These are phyloP conservation scores for Antheraea yamamai DNA, from an alignment of 2,888 invertebrate genomes.

Conservation along the genomic window DNA sequence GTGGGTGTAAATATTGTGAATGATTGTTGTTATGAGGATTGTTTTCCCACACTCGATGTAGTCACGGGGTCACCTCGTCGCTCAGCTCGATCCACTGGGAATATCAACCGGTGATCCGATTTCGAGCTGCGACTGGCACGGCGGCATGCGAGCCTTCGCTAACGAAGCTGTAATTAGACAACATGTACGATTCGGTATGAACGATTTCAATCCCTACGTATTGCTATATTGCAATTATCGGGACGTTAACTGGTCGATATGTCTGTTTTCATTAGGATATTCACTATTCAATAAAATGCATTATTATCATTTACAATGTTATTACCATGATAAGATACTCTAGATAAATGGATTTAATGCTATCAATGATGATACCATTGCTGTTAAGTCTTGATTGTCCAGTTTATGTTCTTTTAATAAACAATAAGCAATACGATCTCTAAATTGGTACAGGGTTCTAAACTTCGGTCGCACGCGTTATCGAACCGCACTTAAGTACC, in stretches of 20 bases:
- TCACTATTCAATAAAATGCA: neutral
- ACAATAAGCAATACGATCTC: conserved; percentile 35
- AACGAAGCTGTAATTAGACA: conserved; percentile 79
- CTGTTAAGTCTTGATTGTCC: conserved; percentile 17
- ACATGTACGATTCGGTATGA: conserved; percentile 81
- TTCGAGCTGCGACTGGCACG: conserved; percentile 75
- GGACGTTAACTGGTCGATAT: conserved; percentile 48
- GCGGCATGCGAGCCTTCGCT: conserved; percentile 77
- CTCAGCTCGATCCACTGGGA: conserved; percentile 95
- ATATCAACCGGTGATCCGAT: conserved; percentile 88
- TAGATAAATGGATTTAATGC: conserved; percentile 20
- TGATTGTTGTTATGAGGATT: conserved; percentile 37
- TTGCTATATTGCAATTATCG: conserved; percentile 55
- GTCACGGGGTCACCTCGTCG: conserved; percentile 96
- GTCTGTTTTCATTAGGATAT: neutral
- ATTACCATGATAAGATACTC: neutral
- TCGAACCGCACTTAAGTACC: conserved; percentile 36
- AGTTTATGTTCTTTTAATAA: conserved; percentile 36
- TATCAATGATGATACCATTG: conserved; percentile 6
- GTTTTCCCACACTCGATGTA: conserved; percentile 64
- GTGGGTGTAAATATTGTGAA: conserved; percentile 9
- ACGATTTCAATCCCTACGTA: conserved; percentile 28
- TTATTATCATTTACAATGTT: neutral
- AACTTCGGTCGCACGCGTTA: conserved; percentile 52
- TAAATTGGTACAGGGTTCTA: conserved; percentile 49